Conservation (phyloP, 2,797 vertebrate species). For the Fistularia commersonii region DNA sequence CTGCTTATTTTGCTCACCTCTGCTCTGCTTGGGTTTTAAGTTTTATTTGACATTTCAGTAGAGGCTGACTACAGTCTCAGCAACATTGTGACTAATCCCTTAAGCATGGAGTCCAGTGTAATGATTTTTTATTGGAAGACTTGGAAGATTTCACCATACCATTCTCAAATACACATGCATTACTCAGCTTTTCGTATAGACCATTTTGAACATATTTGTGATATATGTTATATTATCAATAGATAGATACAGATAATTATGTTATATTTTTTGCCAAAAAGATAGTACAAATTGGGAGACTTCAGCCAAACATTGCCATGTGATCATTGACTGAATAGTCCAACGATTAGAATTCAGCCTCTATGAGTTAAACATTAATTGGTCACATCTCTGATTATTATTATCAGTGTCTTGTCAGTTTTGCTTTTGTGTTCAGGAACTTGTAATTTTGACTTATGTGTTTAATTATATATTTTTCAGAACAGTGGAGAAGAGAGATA, state of each 20-base stretch:
- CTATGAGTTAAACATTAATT: slow-evolving; percentile 27
- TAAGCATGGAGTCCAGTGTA: slow-evolving; percentile 38
- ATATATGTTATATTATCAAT: slow-evolving; percentile 30
- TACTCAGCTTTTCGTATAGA: slow-evolving; percentile 28
- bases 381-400: slow-evolving; percentile 64
- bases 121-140: slow-evolving; percentile 69
- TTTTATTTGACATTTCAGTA: slow-evolving; percentile 52
- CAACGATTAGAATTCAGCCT: slow-evolving; percentile 28
- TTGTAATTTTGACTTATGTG: slow-evolving; percentile 9
- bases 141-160: slow-evolving; percentile 58
- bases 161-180: slow-evolving; percentile 38
- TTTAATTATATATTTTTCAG: slow-evolving; percentile 35
- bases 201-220: slow-evolving; percentile 22
- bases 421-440: slow-evolving; percentile 20
- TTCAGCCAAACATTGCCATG: slow-evolving; percentile 18
- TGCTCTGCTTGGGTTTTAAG: slow-evolving; percentile 32
- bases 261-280: slow-evolving; percentile 10
- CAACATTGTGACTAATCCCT: slow-evolving; percentile 59
- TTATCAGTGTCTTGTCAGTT: slow-evolving; percentile 52
- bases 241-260: slow-evolving; percentile 13
- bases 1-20: slow-evolving; percentile 33
- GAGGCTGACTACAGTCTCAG: slow-evolving; percentile 57
- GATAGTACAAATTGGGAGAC: slow-evolving; percentile 11
- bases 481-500: slow-evolving; percentile 43
- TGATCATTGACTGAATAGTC: slow-evolving; percentile 18